These are phyloP conservation scores for Choloepus didactylus DNA, from an alignment of 2,797 vertebrate genomes.

Conservation along the genomic window DNA sequence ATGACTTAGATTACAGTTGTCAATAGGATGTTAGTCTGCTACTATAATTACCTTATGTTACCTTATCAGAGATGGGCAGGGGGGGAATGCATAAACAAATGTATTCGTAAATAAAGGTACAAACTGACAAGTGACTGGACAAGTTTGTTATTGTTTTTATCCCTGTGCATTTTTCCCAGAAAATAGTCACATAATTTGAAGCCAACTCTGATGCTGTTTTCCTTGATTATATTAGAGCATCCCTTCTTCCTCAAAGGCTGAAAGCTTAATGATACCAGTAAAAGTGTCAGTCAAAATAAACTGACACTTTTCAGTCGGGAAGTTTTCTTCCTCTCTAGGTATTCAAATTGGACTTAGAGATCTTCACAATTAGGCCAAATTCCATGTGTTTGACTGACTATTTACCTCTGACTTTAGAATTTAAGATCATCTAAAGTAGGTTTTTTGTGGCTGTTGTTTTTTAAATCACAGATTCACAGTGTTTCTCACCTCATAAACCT, in stretches of 20 bases:
- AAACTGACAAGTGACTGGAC: background rate
- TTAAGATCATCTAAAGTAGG: background rate
- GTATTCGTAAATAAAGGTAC: background rate
- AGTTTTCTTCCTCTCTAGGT: background rate
- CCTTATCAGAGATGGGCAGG: background rate
- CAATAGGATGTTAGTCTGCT: background rate
- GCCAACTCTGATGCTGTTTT: background rate
- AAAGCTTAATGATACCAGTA: background rate
- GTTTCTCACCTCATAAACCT: constrained; percentile 2
- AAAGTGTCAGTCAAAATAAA: background rate
- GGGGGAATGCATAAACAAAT: background rate
- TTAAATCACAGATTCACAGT: background rate
- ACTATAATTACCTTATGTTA: background rate
- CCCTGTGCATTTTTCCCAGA: background rate
- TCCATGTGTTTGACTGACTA: background rate
- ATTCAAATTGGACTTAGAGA: background rate
- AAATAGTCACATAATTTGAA: background rate
- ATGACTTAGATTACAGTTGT: background rate
- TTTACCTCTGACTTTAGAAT: constrained; percentile 1
- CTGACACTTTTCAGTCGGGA: background rate
- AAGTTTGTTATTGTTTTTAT: background rate
- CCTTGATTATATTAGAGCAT: background rate
- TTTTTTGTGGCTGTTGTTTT: background rate
- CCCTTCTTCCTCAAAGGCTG: background rate
- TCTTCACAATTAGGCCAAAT: background rate